Evolutionary conservation across 2,888 invertebrate species (phyloP).

Genomic region (Trichogramma evanescens): DNA sequence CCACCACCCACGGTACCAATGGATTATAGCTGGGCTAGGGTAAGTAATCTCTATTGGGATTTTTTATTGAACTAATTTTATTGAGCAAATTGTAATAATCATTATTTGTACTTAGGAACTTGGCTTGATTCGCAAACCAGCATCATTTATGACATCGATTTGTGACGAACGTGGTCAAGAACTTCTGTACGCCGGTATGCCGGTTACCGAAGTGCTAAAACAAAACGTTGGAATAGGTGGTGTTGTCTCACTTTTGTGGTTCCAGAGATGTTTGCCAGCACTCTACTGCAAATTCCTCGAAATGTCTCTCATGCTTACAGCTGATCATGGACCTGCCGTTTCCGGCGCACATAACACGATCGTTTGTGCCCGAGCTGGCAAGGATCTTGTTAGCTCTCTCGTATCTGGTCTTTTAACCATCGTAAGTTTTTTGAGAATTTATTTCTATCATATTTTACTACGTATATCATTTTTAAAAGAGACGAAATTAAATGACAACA

Average conservation of each 20-base stretch:
- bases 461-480: not conserved
- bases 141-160: slow-evolving; percentile 98
- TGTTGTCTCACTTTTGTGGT: slow-evolving; percentile 95
- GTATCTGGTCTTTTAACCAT: slow-evolving; percentile 96
- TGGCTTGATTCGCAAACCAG: slow-evolving; percentile 95
- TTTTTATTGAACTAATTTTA: not conserved
- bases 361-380: slow-evolving; percentile 93
- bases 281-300: slow-evolving; percentile 97
- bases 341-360: slow-evolving; percentile 98
- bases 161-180: slow-evolving; percentile 99
- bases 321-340: slow-evolving; percentile 98
- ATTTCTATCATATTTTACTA: not conserved
- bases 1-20: slow-evolving; percentile 99
- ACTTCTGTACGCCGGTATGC: slow-evolving; percentile 91
- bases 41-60: slow-evolving; percentile 35
- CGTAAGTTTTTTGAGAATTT: slow-evolving; percentile 54
- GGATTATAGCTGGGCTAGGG: slow-evolving; percentile 97
- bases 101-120: slow-evolving; percentile 62
- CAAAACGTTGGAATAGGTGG: slow-evolving; percentile 96
- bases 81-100: not conserved
- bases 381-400: slow-evolving; percentile 92
- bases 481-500: not conserved
- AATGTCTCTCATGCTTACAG: slow-evolving; percentile 97
- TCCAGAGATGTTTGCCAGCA: slow-evolving; percentile 90
- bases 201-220: slow-evolving; percentile 80